phyloP scores from a whole-genome alignment of 2,113 vertebrate species.

The Arothron firmamentum region DNA sequence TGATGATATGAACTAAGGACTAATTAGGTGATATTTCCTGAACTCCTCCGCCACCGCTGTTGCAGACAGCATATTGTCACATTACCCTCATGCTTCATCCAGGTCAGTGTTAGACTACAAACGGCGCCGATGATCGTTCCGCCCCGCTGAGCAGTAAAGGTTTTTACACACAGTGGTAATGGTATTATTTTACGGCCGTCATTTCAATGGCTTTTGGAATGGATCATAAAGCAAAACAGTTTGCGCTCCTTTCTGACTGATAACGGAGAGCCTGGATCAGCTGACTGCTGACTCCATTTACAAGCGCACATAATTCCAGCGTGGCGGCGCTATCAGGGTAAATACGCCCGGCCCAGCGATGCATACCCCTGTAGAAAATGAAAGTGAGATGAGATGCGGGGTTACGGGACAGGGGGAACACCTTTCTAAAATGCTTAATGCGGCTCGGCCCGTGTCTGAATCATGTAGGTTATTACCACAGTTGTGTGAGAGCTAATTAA shows the following conservation, averaged over 20 bases:
- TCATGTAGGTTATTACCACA: constrained; percentile 77
- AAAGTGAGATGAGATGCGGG: constrained; percentile 70
- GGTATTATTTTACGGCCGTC: constrained; percentile 90
- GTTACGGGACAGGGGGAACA: constrained; percentile 77
- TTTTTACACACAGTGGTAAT: constrained; percentile 86
- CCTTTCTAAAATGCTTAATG: constrained; percentile 83
- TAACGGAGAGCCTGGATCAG: constrained; percentile 78
- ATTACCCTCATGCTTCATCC: constrained; percentile 45
- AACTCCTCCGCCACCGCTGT: too few relatives aligned
- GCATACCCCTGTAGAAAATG: constrained; percentile 66
- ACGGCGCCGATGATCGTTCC: constrained; percentile 83
- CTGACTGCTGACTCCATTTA: constrained; percentile 87
- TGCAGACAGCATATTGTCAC: neutral
- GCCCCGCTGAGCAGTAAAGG: constrained; percentile 91
- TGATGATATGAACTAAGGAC: constrained; percentile 12
- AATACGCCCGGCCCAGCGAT: constrained; percentile 68
- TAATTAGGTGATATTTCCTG: constrained; percentile 6
- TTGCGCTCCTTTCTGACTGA: constrained; percentile 67
- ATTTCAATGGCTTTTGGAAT: constrained; percentile 91
- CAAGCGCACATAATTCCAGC: constrained; percentile 82
- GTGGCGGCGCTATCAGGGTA: constrained; percentile 83
- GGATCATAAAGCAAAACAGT: constrained; percentile 90
- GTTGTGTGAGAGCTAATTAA: constrained; percentile 83
- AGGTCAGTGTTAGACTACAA: constrained; percentile 48
- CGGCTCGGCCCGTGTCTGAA: constrained; percentile 80